Base-by-base conservation (phyloP, 2,888 invertebrate species). In the Dolomedes plantarius region DNA sequence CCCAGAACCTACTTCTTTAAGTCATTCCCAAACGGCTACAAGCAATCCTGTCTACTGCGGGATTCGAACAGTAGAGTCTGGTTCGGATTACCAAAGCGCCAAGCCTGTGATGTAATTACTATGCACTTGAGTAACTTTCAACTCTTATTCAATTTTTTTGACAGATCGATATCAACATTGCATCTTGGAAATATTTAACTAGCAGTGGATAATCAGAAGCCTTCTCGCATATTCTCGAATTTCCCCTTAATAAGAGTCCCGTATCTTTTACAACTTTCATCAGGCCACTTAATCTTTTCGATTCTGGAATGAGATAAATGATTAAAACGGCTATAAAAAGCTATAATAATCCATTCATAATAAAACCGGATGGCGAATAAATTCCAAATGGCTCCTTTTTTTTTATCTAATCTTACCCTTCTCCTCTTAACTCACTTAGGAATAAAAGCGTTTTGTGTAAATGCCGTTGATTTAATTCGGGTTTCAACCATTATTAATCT, bases 301-400 rank as follows among this genome's bases (percentile, higher is more conserved):
- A 69, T 69, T 41, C 7, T 27, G 27, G 36, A 69, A 69, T 69
- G 69, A 69, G 36, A 69, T 69, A 36, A 69, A 69, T 69, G 41
- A 69, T 36, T 27, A 41, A 41, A 41, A 41, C 16, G 27, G 69
- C 69, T 28, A 41, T 69, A 69, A 69, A 41, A 69, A 69, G 41
- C 41, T 41, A 69, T 28, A 41, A 41, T 69, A 69, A 69, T 41
- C 69, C 69, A 69, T 69, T 69, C 69, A 69, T 69, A 69, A 69
- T 65, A 65, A 16, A 39, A 1, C 27, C 69, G 41, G 41, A 69
- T 32, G 28, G 41, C 28, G 36, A 69, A 69, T 69, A 69, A 69
- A 69, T 69, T 69, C 41, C 41, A 23, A 69, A 41, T 69, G 41
- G 69, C 41, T 7, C 27, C 23, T 68, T 16, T 56, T 23, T 56